These are phyloP conservation scores for Pseudochromis fuscus DNA, from an alignment of 2,797 vertebrate genomes.

Conservation along the genomic window DNA sequence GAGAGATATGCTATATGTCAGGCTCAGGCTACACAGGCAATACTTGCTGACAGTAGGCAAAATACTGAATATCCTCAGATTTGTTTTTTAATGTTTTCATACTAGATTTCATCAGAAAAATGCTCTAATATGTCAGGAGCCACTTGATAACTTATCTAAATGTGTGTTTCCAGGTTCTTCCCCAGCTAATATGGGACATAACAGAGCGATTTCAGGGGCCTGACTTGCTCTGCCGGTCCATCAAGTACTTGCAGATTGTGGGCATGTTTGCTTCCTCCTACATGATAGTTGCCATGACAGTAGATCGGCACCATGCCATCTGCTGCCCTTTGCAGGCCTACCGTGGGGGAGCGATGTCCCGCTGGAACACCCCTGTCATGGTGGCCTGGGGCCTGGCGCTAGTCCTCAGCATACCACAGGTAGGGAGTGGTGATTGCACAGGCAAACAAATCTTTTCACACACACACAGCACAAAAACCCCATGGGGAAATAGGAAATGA, in stretches of 20 bases:
- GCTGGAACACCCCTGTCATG: constrained; percentile 88
- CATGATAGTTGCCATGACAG: constrained; percentile 95
- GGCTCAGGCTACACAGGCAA: too few relatives aligned
- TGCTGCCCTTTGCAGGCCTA: constrained; percentile 94
- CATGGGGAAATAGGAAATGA: constrained; percentile 56
- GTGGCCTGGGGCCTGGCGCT: constrained; percentile 90
- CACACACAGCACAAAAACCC: constrained; percentile 21
- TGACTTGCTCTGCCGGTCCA: constrained; percentile 89
- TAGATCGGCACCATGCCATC: constrained; percentile 96
- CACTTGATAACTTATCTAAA: background rate
- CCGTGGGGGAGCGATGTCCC: constrained; percentile 87
- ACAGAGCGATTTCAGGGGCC: constrained; percentile 93
- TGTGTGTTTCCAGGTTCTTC: constrained; percentile 89
- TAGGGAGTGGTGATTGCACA: constrained; percentile 63
- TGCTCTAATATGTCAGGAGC: background rate
- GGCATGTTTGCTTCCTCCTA: constrained; percentile 99
- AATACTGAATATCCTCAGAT: background rate
- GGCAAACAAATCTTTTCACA: constrained; percentile 16
- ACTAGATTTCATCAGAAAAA: too few relatives aligned
- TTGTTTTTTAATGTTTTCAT: too few relatives aligned
- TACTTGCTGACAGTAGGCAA: too few relatives aligned
- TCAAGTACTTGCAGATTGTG: constrained; percentile 97
- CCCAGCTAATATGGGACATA: constrained; percentile 96
- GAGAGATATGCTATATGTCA: too few relatives aligned
- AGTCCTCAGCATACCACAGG: constrained; percentile 93